Evolutionary conservation across 2,113 vertebrate genomes (phyloP).

Genomic region (Engraulis encrasicolus): DNA sequence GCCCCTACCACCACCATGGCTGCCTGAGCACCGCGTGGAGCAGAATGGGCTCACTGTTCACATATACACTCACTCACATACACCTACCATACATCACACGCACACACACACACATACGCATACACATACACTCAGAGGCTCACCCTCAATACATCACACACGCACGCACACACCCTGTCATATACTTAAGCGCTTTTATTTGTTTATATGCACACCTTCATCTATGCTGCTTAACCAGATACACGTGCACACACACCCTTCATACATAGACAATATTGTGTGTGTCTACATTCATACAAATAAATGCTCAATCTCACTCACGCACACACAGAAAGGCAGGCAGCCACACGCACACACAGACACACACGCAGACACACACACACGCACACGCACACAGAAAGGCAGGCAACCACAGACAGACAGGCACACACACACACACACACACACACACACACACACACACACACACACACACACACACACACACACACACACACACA

Average conservation of each 20-base stretch:
- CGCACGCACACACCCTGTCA: not conserved
- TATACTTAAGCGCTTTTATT: no score
- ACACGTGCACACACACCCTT: no score
- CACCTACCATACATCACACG: not conserved
- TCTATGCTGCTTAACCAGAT: no score
- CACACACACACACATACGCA: not conserved
- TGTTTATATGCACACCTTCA: no score
- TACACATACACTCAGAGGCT: not conserved
- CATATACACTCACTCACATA: not conserved
- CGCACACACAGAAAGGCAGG: no score
- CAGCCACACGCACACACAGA: no score
- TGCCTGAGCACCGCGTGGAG: not conserved
- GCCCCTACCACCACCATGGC: not conserved
- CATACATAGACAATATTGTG: no score
- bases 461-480: not conserved
- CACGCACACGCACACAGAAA: no score
- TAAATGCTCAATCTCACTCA: no score
- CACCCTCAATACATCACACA: not conserved
- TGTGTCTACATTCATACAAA: no score
- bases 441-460: not conserved
- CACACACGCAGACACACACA: no score
- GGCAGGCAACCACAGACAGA: no score
- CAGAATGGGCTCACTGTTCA: slow-evolving; percentile 7
- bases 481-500: slow-evolving; percentile 5
- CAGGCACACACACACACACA: not conserved